Conservation (phyloP, 2,797 vertebrate species). For the Basileuterus tristriatus region DNA sequence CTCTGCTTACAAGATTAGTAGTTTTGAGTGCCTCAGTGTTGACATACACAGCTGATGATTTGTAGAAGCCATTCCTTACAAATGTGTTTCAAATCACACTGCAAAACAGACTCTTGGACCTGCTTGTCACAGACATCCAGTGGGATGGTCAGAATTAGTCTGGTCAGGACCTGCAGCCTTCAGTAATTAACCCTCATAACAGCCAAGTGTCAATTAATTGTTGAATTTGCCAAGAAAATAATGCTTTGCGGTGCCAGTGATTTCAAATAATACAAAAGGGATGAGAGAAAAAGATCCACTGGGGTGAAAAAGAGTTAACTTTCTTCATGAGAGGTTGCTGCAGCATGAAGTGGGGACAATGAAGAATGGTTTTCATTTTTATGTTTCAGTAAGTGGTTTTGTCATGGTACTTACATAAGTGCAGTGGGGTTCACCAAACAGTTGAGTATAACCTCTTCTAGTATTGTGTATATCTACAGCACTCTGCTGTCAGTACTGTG, state of each 20-base stretch:
- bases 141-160: not conserved
- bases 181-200: not conserved
- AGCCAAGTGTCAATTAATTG: not conserved
- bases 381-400: not conserved
- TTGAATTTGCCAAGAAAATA: not conserved
- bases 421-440: not conserved
- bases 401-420: fast-evolving
- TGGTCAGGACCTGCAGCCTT: not conserved
- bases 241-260: not conserved
- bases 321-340: not conserved
- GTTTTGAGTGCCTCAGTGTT: not conserved
- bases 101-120: not conserved
- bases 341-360: not conserved
- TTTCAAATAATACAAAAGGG: not conserved
- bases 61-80: not conserved
- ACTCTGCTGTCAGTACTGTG: not conserved
- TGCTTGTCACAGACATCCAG: not conserved
- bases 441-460: not conserved
- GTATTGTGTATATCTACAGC: not conserved
- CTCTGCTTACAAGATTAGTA: not conserved
- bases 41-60: not conserved
- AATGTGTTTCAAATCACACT: not conserved
- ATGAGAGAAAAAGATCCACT: not conserved
- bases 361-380: not conserved
- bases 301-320: not conserved